Conservation (phyloP, 2,113 vertebrate genomes). For the Lagopus leucura region DNA sequence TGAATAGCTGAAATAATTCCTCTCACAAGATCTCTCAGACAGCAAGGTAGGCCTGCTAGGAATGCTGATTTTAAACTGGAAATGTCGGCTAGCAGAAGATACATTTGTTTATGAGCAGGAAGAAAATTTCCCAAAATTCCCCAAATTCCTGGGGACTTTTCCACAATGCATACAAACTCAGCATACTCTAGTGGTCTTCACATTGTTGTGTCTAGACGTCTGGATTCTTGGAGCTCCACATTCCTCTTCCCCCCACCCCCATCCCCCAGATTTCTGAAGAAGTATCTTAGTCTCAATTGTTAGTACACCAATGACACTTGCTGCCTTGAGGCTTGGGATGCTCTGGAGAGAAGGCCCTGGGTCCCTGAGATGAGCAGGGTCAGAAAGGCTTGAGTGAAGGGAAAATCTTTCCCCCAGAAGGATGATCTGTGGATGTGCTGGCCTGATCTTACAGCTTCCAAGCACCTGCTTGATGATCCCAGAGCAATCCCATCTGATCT, state of each 20-base stretch:
- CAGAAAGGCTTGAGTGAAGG: background rate
- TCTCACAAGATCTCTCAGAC: background rate
- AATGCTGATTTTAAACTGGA: background rate
- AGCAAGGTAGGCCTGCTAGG: background rate
- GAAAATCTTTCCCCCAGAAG: background rate
- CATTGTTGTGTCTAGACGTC: background rate
- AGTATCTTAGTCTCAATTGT: background rate
- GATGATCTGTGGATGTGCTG: background rate
- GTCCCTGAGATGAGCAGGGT: background rate
- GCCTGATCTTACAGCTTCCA: rapidly evolving
- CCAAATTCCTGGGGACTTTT: background rate
- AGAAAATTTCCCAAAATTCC: background rate
- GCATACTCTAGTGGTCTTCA: background rate
- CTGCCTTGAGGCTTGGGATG: background rate
- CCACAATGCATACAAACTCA: background rate
- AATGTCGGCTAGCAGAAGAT: background rate
- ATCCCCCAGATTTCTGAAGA: background rate
- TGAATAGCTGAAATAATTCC: background rate
- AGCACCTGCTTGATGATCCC: background rate
- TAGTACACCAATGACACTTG: rapidly evolving
- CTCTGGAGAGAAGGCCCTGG: background rate
- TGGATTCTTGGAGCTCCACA: background rate
- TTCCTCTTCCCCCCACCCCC: no score
- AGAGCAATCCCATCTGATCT: background rate
- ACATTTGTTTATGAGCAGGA: background rate